Evolutionary conservation across 2,797 vertebrate species (phyloP).

Genomic region (Silurus aristotelis): DNA sequence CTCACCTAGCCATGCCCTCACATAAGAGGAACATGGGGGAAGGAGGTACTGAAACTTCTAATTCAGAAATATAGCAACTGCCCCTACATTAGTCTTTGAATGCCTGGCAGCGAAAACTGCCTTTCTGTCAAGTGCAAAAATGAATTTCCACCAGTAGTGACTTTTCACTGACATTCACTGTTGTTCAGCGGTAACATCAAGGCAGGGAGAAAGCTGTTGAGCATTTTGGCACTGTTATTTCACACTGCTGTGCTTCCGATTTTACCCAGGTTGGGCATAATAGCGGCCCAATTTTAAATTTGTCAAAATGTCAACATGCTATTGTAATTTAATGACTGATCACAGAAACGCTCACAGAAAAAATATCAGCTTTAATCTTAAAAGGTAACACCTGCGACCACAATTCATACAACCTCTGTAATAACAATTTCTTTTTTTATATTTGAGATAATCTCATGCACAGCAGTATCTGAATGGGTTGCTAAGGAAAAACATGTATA

Average conservation of each 20-base stretch:
- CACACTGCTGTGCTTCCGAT: background rate
- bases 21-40: background rate
- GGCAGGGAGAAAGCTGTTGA: conserved; percentile 24
- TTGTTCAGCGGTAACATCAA: conserved; percentile 51
- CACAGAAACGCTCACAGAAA: background rate
- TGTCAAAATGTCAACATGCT: background rate
- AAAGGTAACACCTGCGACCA: background rate
- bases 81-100: background rate
- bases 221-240: background rate
- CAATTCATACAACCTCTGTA: background rate
- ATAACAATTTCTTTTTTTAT: background rate
- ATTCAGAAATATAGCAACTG: conserved; percentile 6
- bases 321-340: background rate
- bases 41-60: background rate
- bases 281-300: background rate
- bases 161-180: conserved; percentile 33
- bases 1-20: conserved; percentile 58
- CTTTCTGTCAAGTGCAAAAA: conserved; percentile 53
- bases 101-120: conserved; percentile 54
- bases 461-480: too few species aligned
- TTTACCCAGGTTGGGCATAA: background rate
- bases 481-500: too few species aligned
- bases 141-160: conserved; percentile 56
- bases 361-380: background rate
- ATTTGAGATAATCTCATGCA: background rate